Conservation (phyloP, 2,797 vertebrate species). For the Oreonectes daqikongensis region DNA sequence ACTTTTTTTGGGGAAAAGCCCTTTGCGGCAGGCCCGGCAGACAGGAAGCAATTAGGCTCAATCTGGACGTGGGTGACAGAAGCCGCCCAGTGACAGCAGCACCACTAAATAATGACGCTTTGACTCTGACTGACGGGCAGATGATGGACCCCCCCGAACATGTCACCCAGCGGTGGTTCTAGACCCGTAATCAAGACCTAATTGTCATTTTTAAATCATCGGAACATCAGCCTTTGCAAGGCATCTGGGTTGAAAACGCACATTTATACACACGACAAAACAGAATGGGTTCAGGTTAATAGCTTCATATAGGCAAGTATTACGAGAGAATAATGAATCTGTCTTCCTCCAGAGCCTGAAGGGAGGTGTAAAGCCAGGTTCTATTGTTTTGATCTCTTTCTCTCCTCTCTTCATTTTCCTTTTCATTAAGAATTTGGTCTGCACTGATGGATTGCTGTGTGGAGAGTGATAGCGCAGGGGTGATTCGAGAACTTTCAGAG, state of each 20-base stretch:
- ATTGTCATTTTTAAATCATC: conserved; percentile 23
- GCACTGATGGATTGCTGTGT: conserved; percentile 62
- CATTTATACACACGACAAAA: conserved; percentile 19
- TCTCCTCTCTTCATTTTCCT: conserved; percentile 37
- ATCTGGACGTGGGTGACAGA: conserved; percentile 45
- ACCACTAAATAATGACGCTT: conserved; percentile 46
- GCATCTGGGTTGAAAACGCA: neutral
- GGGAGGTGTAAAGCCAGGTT: conserved; percentile 26
- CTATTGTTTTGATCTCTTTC: conserved; percentile 34
- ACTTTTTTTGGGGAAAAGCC: conserved; percentile 17
- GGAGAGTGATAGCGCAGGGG: conserved; percentile 66
- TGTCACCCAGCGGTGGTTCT: neutral
- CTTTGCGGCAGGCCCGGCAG: conserved; percentile 38
- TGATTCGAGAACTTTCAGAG: conserved; percentile 56
- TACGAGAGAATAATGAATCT: conserved; percentile 19
- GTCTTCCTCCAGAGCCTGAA: neutral
- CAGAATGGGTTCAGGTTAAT: conserved; percentile 9
- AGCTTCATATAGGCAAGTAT: conserved; percentile 20
- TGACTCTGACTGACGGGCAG: conserved; percentile 36
- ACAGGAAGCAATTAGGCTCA: conserved; percentile 55
- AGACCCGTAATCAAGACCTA: conserved; percentile 25
- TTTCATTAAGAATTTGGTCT: conserved; percentile 56
- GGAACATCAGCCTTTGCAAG: neutral
- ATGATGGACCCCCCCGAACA: conserved; percentile 26
- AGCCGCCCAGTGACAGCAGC: conserved; percentile 39